Evolutionary conservation across 2,888 invertebrate species (phyloP), one percentile per base, ranked within the genome.

Genomic region (Cephus spinipes): DNA sequence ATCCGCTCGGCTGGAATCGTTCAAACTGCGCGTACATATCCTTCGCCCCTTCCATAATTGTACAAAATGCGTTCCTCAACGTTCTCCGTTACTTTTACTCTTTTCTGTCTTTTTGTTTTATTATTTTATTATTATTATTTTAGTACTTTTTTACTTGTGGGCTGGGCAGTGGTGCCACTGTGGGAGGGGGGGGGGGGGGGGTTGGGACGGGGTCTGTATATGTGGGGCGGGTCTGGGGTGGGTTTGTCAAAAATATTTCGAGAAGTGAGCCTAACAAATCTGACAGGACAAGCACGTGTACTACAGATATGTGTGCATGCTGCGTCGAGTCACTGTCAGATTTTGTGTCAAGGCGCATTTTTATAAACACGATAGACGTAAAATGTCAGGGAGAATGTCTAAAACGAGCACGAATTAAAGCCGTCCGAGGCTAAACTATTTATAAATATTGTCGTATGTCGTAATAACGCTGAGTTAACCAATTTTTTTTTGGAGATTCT

Each of bases 351-450:
- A 55, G 55, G 55, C 55, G 55, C 23, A 23, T 55, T 55, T 55
- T 23, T 55, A 55, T 55, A 55, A 55, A 55, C 55, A 23, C 55
- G 55, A 0, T 23, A 55, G 55, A 55, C 9, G 55, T 23, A 55
- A 55, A 23, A 55, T 55, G 23, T 9, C 55, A 23, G 55, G 23
- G 55, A 55, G 55, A 55, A 55, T 55, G 55, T 55, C 55, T 55
- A 55, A 23, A 55, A 55, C 71, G 71, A 71, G 71, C 74, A 73
- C 68, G 79, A 76, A 35, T 68, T 77, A 74, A 76, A 85, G 86
- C 85, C 87, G 85, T 87, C 82, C 84, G 88, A 87, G 88, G 86
- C 87, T 88, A 85, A 79, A 79, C 81, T 86, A 85, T 84, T 87
- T 84, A 76, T 75, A 74, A 79, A 73, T 79, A 79, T 79, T 79